These are phyloP conservation scores for Omphaloscelis lunosa DNA, from an alignment of 2,888 invertebrate genomes.

Conservation along the genomic window DNA sequence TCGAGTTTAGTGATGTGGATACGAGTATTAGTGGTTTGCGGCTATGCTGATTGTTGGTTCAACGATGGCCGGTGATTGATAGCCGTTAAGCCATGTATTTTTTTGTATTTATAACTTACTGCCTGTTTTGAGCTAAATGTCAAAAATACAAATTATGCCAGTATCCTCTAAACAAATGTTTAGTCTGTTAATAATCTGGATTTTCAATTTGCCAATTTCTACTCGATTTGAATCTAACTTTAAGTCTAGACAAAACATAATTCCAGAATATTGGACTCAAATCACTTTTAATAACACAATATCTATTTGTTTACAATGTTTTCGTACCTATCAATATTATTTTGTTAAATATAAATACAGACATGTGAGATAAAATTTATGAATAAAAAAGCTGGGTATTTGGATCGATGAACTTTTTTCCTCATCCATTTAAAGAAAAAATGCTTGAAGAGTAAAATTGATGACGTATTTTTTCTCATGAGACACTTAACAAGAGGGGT, in stretches of 20 bases:
- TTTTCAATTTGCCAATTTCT: neutral
- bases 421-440: conserved; percentile 15
- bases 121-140: neutral
- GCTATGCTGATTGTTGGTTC: conserved; percentile 32
- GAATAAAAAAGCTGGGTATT: neutral
- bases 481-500: conserved; percentile 5
- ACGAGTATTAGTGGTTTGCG: conserved; percentile 57
- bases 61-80: conserved; percentile 33
- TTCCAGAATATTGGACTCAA: neutral
- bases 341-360: neutral
- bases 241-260: neutral
- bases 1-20: conserved; percentile 60
- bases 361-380: neutral
- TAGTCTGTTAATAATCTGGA: no score
- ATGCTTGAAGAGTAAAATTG: conserved; percentile 35
- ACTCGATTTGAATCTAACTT: neutral
- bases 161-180: neutral
- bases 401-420: conserved; percentile 7
- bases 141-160: neutral
- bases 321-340: neutral
- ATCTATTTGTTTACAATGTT: neutral
- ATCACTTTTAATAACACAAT: neutral
- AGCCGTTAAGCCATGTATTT: neutral
- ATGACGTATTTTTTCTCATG: conserved; percentile 34
- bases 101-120: conserved; percentile 8